Conservation (phyloP, 1,140 invertebrate genomes). For the Hetaerina americana region DNA sequence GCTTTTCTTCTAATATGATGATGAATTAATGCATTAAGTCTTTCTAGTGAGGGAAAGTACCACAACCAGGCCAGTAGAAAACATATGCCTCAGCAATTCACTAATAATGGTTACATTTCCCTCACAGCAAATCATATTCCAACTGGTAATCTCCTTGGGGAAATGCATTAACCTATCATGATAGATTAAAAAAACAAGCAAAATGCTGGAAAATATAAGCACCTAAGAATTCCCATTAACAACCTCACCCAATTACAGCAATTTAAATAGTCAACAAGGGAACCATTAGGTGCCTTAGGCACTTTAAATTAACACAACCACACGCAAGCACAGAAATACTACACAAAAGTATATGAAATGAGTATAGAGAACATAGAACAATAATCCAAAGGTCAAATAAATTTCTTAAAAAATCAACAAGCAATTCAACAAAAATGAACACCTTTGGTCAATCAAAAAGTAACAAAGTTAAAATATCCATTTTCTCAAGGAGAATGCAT, state of each 20-base stretch:
- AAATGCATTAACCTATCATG: not conserved
- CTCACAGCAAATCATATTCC: not conserved
- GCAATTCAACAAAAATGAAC: not conserved
- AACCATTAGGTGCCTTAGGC: not conserved
- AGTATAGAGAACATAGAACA: not conserved
- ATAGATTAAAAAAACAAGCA: not conserved
- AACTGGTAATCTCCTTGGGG: not conserved
- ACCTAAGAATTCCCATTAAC: not conserved
- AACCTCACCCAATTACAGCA: not conserved
- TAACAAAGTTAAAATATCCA: not conserved
- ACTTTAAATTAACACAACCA: not conserved
- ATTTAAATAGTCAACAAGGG: not conserved
- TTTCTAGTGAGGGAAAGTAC: not conserved
- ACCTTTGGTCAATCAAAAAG: not conserved
- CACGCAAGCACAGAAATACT: not conserved
- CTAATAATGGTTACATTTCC: not conserved
- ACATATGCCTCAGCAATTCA: not conserved
- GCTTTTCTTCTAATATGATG: too few species aligned
- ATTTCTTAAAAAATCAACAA: not conserved
- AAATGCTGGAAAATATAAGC: not conserved
- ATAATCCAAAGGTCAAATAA: not conserved
- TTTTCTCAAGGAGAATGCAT: not conserved
- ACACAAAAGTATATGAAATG: not conserved
- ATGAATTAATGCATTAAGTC: too few species aligned
- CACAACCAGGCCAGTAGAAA: not conserved